Evolutionary conservation across 1,140 invertebrate species (phyloP).

Genomic region (Trachymyrmex cornetzi): DNA sequence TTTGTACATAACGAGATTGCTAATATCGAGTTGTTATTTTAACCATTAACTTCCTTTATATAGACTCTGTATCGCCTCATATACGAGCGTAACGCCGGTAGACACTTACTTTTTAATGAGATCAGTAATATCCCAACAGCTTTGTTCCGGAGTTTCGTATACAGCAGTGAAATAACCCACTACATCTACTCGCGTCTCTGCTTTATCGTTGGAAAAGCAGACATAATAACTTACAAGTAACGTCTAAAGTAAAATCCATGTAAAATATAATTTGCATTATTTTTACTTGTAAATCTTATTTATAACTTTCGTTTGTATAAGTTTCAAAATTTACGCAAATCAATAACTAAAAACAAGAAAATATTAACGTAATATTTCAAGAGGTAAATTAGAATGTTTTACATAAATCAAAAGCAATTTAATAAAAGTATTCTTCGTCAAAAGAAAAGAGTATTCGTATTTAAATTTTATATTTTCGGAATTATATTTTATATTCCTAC

Average conservation of each 20-base stretch:
- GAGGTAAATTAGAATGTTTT: neutral
- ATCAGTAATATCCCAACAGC: constrained; percentile 55
- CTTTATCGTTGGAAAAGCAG: constrained; percentile 18
- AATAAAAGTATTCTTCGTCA: neutral
- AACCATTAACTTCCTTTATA: constrained; percentile 49
- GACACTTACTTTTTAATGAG: constrained; percentile 63
- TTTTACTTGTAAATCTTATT: neutral
- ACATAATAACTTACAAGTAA: constrained; percentile 15
- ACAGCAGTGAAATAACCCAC: constrained; percentile 38
- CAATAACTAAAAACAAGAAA: neutral
- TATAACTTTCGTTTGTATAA: neutral
- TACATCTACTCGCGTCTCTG: constrained; percentile 25
- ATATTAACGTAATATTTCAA: neutral
- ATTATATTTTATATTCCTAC: neutral
- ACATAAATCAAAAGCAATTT: neutral
- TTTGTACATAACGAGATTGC: neutral
- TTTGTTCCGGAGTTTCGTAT: constrained; percentile 47
- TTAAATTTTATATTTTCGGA: neutral
- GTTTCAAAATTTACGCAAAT: neutral
- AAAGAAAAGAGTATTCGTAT: neutral
- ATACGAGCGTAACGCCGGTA: constrained; percentile 32
- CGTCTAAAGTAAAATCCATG: neutral
- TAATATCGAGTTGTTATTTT: constrained; percentile 35
- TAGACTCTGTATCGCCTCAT: constrained; percentile 30
- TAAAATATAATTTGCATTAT: neutral